Conservation (phyloP, 2,797 vertebrate species). For the Mastacembelus armatus region DNA sequence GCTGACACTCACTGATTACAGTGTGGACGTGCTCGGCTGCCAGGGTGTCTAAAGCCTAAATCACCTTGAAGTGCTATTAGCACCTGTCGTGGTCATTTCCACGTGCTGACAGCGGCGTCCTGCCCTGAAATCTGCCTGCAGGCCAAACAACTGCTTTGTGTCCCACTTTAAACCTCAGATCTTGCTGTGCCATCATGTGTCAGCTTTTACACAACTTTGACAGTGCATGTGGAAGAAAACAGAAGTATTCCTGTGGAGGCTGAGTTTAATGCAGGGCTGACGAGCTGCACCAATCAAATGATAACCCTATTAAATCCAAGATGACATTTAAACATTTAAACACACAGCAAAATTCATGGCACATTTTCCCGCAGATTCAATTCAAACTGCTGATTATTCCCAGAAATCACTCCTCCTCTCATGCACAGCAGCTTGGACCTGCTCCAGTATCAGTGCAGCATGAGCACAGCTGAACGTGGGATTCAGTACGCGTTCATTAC, state of each 20-base stretch:
- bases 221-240: constrained; percentile 10
- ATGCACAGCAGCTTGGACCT: constrained; percentile 26
- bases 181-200: constrained; percentile 5
- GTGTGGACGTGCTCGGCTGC: constrained; percentile 58
- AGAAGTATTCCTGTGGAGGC: background rate
- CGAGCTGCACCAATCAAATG: constrained; percentile 37
- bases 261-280: constrained; percentile 15
- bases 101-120: constrained; percentile 52
- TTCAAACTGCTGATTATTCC: too few species aligned
- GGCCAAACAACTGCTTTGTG: constrained; percentile 62
- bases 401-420: too few species aligned
- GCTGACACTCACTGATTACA: constrained; percentile 61
- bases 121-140: constrained; percentile 38
- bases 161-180: constrained; percentile 28
- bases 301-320: constrained; percentile 11
- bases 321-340: too few species aligned
- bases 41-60: constrained; percentile 55
- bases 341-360: too few species aligned
- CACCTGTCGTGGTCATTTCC: constrained; percentile 75
- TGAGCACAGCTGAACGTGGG: background rate
- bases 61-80: constrained; percentile 73
- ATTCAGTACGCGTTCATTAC: background rate
- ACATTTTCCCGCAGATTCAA: too few species aligned
- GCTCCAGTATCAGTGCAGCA: constrained; percentile 35
- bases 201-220: constrained; percentile 28